A percentile compares a stretch with the other conserved stretches of the same genome.
Evolutionary conservation across 1,140 invertebrate genomes (phyloP).

Genomic region (Aphidius ervi): DNA sequence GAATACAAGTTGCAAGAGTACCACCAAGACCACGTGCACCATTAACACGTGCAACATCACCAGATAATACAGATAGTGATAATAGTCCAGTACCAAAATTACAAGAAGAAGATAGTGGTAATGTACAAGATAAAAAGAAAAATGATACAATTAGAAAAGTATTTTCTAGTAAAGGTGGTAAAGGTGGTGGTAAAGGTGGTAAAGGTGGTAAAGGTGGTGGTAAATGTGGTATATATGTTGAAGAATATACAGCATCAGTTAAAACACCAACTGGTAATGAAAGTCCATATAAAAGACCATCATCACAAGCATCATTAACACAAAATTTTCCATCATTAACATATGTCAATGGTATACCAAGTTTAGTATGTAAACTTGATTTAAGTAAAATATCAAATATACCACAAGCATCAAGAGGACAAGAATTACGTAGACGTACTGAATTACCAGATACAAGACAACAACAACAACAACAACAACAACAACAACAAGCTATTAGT

Average conservation of each 20-base stretch:
- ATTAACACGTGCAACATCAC: slow-evolving; percentile 34
- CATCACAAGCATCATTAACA: slow-evolving; percentile 31
- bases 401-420: slow-evolving; percentile 39
- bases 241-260: slow-evolving; percentile 43
- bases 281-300: slow-evolving; percentile 49
- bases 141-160: slow-evolving; percentile 64
- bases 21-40: slow-evolving; percentile 44
- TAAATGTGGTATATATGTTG: slow-evolving; percentile 52
- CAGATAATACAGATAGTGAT: slow-evolving; percentile 48
- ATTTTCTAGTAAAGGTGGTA: slow-evolving; percentile 58
- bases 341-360: slow-evolving; percentile 41
- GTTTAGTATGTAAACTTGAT: slow-evolving; percentile 48
- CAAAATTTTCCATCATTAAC: slow-evolving; percentile 31
- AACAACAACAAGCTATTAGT: background rate
- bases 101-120: slow-evolving; percentile 55
- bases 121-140: slow-evolving; percentile 68
- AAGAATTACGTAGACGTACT: slow-evolving; percentile 52
- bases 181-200: slow-evolving; percentile 58
- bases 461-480: slow-evolving; percentile 31
- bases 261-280: slow-evolving; percentile 47
- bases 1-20: slow-evolving; percentile 39
- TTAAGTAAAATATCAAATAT: slow-evolving; percentile 42
- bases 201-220: slow-evolving; percentile 60
- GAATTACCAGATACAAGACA: slow-evolving; percentile 58
- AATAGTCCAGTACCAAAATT: slow-evolving; percentile 52